Conservation (phyloP, 2,797 vertebrate species). For the Leuciscus waleckii region DNA sequence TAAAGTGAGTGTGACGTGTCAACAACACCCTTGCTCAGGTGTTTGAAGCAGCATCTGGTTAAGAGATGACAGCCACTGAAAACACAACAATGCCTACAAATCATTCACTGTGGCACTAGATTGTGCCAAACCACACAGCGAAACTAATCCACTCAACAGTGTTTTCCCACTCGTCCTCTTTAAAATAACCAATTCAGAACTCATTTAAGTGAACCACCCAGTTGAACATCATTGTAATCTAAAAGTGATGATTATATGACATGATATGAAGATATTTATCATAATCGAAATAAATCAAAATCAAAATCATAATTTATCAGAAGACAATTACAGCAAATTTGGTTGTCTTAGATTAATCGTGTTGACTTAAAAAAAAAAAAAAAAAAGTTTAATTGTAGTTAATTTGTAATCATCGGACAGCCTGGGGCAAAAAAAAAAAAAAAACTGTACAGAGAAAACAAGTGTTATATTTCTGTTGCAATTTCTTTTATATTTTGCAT, state of each 20-base stretch:
- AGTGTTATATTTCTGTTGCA: conserved; percentile 1
- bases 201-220: neutral
- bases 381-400: neutral
- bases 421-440: neutral
- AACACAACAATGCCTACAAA: conserved; percentile 16
- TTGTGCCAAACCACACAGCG: neutral
- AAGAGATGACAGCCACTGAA: conserved; percentile 3
- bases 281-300: too few species aligned
- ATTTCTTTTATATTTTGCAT: neutral
- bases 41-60: conserved; percentile 11
- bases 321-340: neutral
- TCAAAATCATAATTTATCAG: neutral
- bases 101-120: neutral
- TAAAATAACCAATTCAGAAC: neutral
- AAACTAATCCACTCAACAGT: neutral
- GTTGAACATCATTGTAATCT: neutral
- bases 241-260: neutral
- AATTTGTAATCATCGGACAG: neutral
- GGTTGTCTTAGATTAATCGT: neutral
- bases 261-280: neutral
- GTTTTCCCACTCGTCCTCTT: neutral
- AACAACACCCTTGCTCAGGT: neutral
- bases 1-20: conserved; percentile 7
- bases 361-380: neutral
- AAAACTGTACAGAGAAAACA: neutral